Evolutionary conservation across 1,140 invertebrate genomes (phyloP).

Genomic region (Euglossa dilemma): DNA sequence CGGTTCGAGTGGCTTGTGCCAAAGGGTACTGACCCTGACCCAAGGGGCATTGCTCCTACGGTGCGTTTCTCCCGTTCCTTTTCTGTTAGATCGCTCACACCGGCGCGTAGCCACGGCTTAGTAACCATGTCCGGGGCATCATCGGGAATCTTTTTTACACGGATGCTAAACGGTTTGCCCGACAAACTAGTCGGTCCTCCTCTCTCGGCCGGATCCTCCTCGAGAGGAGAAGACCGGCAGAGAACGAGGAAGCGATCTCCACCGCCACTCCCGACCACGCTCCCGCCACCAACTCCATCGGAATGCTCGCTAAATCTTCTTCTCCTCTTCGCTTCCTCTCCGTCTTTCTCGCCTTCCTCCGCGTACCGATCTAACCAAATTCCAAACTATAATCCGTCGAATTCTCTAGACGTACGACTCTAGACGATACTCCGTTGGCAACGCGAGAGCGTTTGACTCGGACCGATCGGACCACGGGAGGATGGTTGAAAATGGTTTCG

Average conservation of each 20-base stretch:
- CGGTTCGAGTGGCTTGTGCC: constrained; percentile 65
- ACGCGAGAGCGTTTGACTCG: no score
- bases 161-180: constrained; percentile 36
- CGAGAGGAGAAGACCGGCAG: no score
- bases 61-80: constrained; percentile 76
- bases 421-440: no score
- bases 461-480: no score
- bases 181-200: not conserved
- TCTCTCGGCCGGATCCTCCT: not conserved
- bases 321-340: not conserved
- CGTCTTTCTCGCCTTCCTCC: no score
- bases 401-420: no score
- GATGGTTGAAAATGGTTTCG: not conserved
- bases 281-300: not conserved
- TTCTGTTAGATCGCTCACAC: constrained; percentile 78
- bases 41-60: constrained; percentile 80
- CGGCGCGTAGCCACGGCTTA: constrained; percentile 67
- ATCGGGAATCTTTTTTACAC: constrained; percentile 49
- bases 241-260: constrained; percentile 49
- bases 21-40: constrained; percentile 82
- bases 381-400: no score
- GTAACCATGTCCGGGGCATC: constrained; percentile 65
- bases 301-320: constrained; percentile 20
- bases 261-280: not conserved
- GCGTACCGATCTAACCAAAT: not conserved